Percentiles rank a stretch among this genome's conserved stretches.
Conservation (phyloP, 2,797 vertebrate genomes). For the Notamacropus eugenii region DNA sequence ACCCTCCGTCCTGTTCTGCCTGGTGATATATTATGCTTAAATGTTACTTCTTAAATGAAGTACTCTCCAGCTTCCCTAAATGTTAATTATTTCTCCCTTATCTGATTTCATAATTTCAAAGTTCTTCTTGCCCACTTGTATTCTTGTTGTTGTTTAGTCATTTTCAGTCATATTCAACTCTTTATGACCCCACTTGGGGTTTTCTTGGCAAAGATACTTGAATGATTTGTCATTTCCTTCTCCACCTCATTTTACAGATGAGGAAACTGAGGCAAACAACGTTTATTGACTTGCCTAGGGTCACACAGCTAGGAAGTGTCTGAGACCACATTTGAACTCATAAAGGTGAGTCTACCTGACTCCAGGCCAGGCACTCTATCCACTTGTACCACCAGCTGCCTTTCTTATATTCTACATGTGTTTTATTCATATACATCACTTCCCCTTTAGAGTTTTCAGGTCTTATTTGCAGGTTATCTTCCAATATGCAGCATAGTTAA, state of each 20-base stretch:
- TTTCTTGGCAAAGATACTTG: not conserved
- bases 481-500: not conserved
- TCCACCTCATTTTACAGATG: not conserved
- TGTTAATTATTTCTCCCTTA: not conserved
- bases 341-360: not conserved
- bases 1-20: not conserved
- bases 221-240: not conserved
- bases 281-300: not conserved
- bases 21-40: not conserved
- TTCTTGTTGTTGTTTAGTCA: not conserved
- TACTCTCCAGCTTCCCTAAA: not conserved
- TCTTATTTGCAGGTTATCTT: not conserved
- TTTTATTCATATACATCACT: not conserved
- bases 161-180: not conserved
- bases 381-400: not conserved
- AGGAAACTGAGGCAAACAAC: not conserved
- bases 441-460: not conserved
- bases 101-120: not conserved
- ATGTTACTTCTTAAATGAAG: not conserved
- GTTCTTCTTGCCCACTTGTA: not conserved
- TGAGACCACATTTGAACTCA: not conserved
- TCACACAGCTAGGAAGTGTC: not conserved
- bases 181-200: not conserved
- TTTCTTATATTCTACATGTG: not conserved
- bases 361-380: not conserved